Evolutionary conservation across 2,888 invertebrate species (phyloP).

Genomic region (Spialia ferax): DNA sequence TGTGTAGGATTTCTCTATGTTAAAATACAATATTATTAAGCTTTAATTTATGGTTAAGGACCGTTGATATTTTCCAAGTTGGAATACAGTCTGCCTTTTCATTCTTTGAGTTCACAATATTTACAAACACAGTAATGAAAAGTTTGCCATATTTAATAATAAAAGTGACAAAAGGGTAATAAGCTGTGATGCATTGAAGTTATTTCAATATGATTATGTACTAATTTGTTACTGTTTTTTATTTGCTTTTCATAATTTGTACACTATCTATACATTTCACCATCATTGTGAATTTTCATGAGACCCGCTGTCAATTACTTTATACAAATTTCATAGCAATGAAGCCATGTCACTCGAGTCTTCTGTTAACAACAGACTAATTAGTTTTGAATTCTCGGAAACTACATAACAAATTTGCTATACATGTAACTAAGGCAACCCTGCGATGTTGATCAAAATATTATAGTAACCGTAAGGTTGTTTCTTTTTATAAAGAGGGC

Average conservation of each 20-base stretch:
- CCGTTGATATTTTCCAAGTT: not conserved
- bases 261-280: not conserved
- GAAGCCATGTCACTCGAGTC: not conserved
- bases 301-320: not conserved
- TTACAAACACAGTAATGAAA: not conserved
- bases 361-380: not conserved
- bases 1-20: conserved; percentile 30
- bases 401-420: not conserved
- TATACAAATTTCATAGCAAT: not conserved
- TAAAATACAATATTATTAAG: not conserved
- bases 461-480: not conserved
- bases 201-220: too few relatives aligned
- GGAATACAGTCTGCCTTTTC: not conserved
- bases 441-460: not conserved
- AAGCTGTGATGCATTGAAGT: too few relatives aligned
- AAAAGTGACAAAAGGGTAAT: too few relatives aligned
- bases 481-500: not conserved
- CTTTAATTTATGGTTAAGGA: conserved; percentile 8
- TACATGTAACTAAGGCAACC: not conserved
- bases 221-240: too few relatives aligned
- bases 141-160: too few relatives aligned
- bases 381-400: not conserved
- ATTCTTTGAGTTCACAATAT: not conserved
- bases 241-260: not conserved
- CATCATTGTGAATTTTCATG: not conserved